Evolutionary conservation across 2,888 invertebrate genomes (phyloP), one percentile per base, ranked within the genome.

Genomic region (Parnassius glacialis): DNA sequence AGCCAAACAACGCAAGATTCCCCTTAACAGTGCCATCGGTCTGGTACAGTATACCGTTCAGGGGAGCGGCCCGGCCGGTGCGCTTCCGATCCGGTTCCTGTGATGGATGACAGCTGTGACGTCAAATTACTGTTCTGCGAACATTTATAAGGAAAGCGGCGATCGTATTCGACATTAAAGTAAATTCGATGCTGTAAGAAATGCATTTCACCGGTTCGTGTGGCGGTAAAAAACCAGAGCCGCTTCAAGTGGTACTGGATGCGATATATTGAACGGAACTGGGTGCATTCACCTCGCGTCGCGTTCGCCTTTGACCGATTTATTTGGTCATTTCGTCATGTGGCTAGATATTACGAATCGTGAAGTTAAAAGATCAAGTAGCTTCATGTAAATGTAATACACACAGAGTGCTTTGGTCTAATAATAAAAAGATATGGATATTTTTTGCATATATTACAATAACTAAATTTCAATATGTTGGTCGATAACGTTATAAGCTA

Each of bases 41-140:
- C 51, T 48, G 43, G 57, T 53, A 41, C 50, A 54, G 57, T 69
- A 64, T 70, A 70, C 69, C 69, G 71, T 69, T 71, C 64, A 52
- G 59, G 67, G 52, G 58, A 56, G 51, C 60, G 56, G 57, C 67
- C 68, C 43, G n/a, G 53, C 42, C 47, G 65, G 64, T 65, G 56
- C 64, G 61, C 68, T 66, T 66, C 65, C 66, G 68, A 66, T 68
- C 66, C 68, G 67, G 67, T 68, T 66, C 57, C 51, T 45, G 52
- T 67, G 70, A 68, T 65, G 65, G 67, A 70, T 68, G 68, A 56
- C 60, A 34, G 64, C 57, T 57, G 64, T 70, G 70, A 70, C 69
- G 68, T 67, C 70, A 67, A 65, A 66, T 67, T 65, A 68, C 64
- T 56, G 66, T 65, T 64, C 62, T 61, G 58, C 65, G 57, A 65